Percentiles rank a stretch among this genome's conserved stretches.
phyloP scores from a whole-genome alignment of 2,797 vertebrate species.

The Squalus acanthias region DNA sequence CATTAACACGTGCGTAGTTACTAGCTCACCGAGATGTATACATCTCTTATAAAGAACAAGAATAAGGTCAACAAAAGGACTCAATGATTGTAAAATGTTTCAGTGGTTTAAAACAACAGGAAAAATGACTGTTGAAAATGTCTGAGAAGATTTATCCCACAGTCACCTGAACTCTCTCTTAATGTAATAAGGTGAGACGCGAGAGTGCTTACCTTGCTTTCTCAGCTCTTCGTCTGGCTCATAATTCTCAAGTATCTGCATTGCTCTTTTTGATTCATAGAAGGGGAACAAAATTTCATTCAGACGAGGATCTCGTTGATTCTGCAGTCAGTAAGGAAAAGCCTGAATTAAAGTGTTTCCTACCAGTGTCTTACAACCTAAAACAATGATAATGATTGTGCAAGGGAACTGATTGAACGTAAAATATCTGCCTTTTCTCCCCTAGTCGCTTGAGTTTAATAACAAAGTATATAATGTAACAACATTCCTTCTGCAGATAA shows the following conservation, averaged over 20 bases:
- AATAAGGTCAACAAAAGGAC: not conserved
- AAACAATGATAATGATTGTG: not conserved
- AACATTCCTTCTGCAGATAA: not conserved
- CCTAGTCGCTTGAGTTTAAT: not conserved
- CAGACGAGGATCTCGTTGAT: conserved; percentile 91
- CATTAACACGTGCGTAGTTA: not conserved
- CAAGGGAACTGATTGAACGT: not conserved
- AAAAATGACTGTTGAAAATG: not conserved
- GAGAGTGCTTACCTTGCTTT: conserved; percentile 74
- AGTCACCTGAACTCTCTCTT: not conserved
- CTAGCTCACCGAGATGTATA: not conserved
- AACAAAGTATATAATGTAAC: not conserved
- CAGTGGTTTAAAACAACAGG: not conserved
- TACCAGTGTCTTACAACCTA: not conserved
- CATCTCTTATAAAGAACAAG: not conserved
- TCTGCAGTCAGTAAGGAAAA: conserved; percentile 65
- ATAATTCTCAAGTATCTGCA: conserved; percentile 92
- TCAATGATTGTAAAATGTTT: not conserved
- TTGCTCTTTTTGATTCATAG: conserved; percentile 90
- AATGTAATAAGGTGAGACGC: not conserved
- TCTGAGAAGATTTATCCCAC: not conserved
- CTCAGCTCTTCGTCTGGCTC: conserved; percentile 83
- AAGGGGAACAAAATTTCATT: conserved; percentile 99
- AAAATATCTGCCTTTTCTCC: not conserved
- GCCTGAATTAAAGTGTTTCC: not conserved